Conservation (phyloP, 2,797 vertebrate species). For the Neomorphus geoffroyi region DNA sequence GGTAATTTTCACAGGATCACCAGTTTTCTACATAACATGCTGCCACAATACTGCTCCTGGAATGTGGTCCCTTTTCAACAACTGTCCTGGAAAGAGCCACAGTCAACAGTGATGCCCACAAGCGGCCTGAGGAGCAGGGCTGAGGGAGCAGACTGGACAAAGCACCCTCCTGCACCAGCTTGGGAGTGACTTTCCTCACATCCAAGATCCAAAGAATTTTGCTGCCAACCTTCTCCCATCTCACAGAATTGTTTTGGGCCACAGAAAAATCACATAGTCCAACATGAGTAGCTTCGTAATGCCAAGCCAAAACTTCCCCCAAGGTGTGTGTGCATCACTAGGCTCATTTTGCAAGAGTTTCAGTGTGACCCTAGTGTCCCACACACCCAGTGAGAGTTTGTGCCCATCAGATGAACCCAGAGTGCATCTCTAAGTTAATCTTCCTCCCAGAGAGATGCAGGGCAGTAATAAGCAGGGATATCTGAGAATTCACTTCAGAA, state of each 20-base stretch:
- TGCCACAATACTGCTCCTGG: background rate
- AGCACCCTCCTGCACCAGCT: background rate
- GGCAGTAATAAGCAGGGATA: background rate
- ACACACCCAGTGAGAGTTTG: background rate
- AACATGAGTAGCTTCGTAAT: background rate
- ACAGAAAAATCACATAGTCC: background rate
- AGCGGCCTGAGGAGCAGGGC: background rate
- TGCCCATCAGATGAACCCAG: accelerated
- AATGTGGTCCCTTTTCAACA: accelerated
- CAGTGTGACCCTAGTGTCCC: accelerated
- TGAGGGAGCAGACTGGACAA: accelerated
- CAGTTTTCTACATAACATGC: accelerated
- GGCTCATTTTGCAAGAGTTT: background rate
- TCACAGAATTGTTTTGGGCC: background rate
- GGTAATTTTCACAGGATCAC: background rate
- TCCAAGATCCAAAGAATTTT: background rate
- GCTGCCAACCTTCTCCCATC: background rate
- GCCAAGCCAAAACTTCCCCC: background rate
- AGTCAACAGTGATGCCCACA: accelerated
- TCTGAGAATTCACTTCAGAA: background rate
- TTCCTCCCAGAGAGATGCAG: background rate
- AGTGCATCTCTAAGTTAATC: accelerated
- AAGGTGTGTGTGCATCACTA: background rate
- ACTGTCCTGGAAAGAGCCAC: background rate
- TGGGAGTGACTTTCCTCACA: background rate